A percentile compares a stretch with the other conserved stretches of the same genome.
Evolutionary conservation across 2,888 invertebrate genomes (phyloP).

Genomic region (Blomia tropicalis): DNA sequence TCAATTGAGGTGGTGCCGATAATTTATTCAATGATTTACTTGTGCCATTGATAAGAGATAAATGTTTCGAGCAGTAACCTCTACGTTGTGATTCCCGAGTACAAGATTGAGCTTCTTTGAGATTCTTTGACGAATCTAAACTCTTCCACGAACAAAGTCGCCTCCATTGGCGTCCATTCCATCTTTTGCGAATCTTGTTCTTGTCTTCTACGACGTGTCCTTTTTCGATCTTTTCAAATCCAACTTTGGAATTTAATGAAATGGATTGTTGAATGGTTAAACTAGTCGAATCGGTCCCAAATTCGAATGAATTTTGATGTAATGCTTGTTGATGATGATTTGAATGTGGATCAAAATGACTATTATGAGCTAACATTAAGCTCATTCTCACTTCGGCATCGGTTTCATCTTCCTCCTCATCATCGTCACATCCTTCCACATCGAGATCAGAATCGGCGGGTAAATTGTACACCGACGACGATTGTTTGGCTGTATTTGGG

Average conservation of each 20-base stretch:
- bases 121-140: too few species aligned
- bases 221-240: constrained; percentile 89
- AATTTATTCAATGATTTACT: not conserved
- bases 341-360: not conserved
- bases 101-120: too few species aligned
- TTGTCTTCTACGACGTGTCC: constrained; percentile 88
- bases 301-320: not conserved
- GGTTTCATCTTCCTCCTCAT: constrained; percentile 7
- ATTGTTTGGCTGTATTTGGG: not conserved
- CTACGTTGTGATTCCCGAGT: constrained; percentile 90
- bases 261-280: not conserved
- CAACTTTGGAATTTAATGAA: constrained; percentile 55
- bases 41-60: constrained; percentile 47
- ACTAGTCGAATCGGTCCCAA: not conserved
- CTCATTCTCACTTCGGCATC: constrained; percentile 9
- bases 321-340: not conserved
- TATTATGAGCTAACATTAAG: not conserved
- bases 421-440: not conserved
- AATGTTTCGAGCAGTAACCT: constrained; percentile 89
- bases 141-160: constrained; percentile 86
- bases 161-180: constrained; percentile 99
- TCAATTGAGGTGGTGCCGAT: not conserved
- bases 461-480: not conserved
- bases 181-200: constrained; percentile 92
- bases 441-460: not conserved